Evolutionary conservation across 2,113 vertebrate genomes (phyloP), one percentile per base, ranked within the genome.

Genomic region (Genyomyrus donnyi): DNA sequence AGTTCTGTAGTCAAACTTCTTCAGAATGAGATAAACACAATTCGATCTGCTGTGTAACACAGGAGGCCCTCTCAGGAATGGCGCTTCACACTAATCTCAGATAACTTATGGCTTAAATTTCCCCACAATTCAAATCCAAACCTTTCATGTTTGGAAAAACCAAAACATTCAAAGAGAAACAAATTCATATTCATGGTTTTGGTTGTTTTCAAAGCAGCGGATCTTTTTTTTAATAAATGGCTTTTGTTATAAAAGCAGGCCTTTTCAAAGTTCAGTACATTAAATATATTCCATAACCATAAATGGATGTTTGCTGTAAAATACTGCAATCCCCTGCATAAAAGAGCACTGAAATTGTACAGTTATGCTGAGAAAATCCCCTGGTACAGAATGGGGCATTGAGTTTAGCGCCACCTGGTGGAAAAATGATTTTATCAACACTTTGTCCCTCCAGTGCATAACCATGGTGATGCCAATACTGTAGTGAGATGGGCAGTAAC

Each of bases 341-440:
- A 56, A 42, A 88, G 21, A 35, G 35, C 15, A 21, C 49, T 39
- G 21, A 58, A 56, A 58, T 10, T 10, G 35, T 11, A 19, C 3
- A 56, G 53, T 87, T 56, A 35, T 56, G 13, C 48, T 39, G 27
- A 50, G 85, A n/a, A 56, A 39, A 10, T 87, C 5, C 62, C 89
- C 42, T 39, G 42, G 77, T 62, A 46, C 50, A 88, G 87, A 42
- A 86, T 88, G 70, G 5, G 21, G 49, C 49, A 52, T 46, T 50
- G 90, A 88, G 88, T 87, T 91, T 58, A 88, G 92, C 88, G 50
- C 89, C 90, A 84, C 56, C 91, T 90, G 88, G 89, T 89, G 89
- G 74, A 87, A 45, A 89, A 70, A 70, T 70, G 31, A 70, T 5
- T 31, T 31, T 31, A 70, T 70, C n/a, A 13, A 70, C 62, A 31